Evolutionary conservation across 2,888 invertebrate genomes (phyloP), one percentile per base, ranked within the genome.

Genomic region (Hyposoter didymator): DNA sequence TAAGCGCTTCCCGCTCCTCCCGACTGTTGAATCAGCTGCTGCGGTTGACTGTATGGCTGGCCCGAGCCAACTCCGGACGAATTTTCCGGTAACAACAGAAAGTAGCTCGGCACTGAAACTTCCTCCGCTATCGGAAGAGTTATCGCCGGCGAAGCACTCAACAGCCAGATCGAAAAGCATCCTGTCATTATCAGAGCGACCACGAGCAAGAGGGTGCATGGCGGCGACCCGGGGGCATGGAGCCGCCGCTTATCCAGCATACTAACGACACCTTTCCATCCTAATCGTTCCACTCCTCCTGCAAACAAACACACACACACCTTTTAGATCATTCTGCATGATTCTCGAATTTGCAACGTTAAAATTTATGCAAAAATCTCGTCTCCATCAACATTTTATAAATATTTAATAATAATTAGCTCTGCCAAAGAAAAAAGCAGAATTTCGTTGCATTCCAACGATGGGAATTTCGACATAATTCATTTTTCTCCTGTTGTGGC

Each of bases 221-320:
- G 91, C 89, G 90, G 89, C 88, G 91, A 90, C 89, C 90, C 91
- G 88, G 90, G 89, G 88, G 90, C 89, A 90, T 90, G 89, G 78
- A 92, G 90, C 89, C 91, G 90, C 89, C 91, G 91, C 90, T 92
- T 92, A 89, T 92, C 92, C 90, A 91, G 88, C 92, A 92, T 92
- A 88, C 90, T 92, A 89, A 86, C 86, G 86, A 87, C 87, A 73
- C 87, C 82, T 86, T 86, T 85, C 87, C 88, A 88, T 88, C 83
- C 87, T 88, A 86, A 83, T 85, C 74, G 82, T 81, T 82, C 76
- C 87, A 86, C 86, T 78, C 85, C 87, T 81, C 64, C 85, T 86
- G 84, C 62, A 62, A 85, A 17, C 49, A 28, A 28, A 28, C 28
- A 62, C 0, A 2, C 0, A 2, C 22, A 2, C 14, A 14, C 14